A percentile compares a stretch with the other conserved stretches of the same genome.
Conservation (phyloP, 2,113 vertebrate species). For the Onychostoma macrolepis region DNA sequence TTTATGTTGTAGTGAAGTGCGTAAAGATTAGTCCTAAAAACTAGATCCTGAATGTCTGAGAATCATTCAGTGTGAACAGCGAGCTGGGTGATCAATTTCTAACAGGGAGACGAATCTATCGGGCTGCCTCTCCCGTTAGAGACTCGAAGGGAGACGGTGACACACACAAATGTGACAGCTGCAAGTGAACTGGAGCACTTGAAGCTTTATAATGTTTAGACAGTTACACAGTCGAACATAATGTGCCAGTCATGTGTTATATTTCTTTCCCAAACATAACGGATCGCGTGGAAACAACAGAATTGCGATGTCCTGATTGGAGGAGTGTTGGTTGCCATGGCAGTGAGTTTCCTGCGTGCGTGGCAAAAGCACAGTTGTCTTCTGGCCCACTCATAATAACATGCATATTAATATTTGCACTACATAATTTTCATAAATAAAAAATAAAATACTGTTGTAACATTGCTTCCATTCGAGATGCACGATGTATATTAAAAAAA, state of each 20-base stretch:
- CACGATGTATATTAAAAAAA: not conserved
- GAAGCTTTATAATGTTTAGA: not conserved
- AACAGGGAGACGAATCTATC: not conserved
- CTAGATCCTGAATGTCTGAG: not conserved
- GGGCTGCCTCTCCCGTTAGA: not conserved
- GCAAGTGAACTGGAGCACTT: not conserved
- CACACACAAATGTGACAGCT: not conserved
- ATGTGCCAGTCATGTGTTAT: not conserved
- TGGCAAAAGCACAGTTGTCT: not conserved
- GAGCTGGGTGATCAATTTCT: not conserved
- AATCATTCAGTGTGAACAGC: not conserved
- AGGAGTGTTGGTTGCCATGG: slow-evolving; percentile 36
- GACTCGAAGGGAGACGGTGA: not conserved
- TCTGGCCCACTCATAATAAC: slow-evolving; percentile 14
- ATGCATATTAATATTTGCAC: not conserved
- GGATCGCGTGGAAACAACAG: slow-evolving; percentile 14
- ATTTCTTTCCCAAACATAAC: slow-evolving; percentile 22
- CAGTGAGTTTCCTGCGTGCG: slow-evolving; percentile 4
- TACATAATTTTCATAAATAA: not conserved
- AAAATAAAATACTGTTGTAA: not conserved
- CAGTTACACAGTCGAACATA: not conserved
- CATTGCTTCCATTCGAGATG: not conserved
- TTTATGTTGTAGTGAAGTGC: not conserved
- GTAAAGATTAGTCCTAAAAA: not conserved
- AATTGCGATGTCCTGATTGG: slow-evolving; percentile 20